Conservation (phyloP, 1,140 invertebrate species). For the Zelostemma sp. region DNA sequence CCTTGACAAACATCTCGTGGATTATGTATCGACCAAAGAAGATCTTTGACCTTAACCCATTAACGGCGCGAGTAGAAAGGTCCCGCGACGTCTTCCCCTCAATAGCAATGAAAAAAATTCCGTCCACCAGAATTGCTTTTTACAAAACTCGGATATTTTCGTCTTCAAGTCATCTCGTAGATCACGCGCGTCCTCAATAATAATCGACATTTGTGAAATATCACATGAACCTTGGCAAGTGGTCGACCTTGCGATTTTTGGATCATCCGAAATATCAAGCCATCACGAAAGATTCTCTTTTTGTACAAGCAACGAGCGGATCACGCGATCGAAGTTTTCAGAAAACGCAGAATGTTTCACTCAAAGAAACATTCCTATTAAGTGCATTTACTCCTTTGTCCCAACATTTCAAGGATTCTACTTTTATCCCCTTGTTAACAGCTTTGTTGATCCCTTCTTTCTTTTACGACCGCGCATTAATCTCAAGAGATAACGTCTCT, state of each 20-base stretch:
- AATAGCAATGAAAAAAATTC: background rate
- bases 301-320: no score
- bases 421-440: no score
- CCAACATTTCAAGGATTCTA: no score
- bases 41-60: background rate
- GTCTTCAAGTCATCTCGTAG: background rate
- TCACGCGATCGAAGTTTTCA: no score
- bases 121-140: background rate
- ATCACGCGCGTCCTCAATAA: background rate
- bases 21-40: no score
- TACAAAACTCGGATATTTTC: background rate
- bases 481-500: background rate
- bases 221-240: background rate
- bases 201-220: background rate
- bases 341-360: no score
- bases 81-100: background rate
- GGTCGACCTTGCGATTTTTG: background rate
- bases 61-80: background rate
- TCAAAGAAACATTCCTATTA: no score
- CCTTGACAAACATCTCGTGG: background rate
- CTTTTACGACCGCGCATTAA: no score
- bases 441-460: background rate
- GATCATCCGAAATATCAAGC: background rate
- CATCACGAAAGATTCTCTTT: no score
- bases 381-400: no score